phyloP scores from a whole-genome alignment of 30 jellyfish, hydroid and myxozoan species.

The Hydractinia symbiolongicarpus region DNA sequence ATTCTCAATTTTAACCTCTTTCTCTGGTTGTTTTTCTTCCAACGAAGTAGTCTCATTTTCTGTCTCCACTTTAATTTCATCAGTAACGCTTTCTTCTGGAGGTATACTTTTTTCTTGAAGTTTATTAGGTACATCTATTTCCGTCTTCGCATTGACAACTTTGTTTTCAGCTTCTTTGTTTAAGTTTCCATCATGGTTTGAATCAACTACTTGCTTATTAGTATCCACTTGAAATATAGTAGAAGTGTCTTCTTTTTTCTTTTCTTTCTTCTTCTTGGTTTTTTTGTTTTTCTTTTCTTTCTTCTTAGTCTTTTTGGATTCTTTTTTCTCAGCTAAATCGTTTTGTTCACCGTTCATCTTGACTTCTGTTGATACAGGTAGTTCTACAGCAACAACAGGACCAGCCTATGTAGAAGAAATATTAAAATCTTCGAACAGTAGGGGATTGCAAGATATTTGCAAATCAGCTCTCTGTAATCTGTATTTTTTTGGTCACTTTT shows the following conservation, averaged over 20 bases:
- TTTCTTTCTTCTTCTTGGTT: neutral
- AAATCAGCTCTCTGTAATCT: no score
- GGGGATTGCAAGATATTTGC: no score
- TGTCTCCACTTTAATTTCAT: neutral
- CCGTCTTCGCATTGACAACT: no score
- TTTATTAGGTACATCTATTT: no score
- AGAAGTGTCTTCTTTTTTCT: slow-evolving; percentile 2
- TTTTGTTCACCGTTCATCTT: neutral
- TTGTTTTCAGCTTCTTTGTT: no score
- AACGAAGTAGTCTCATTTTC: neutral
- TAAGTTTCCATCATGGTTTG: no score
- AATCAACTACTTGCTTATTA: no score
- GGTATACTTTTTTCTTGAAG: no score
- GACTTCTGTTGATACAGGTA: neutral
- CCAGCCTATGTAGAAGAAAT: neutral
- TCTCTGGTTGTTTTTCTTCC: neutral
- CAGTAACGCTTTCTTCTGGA: neutral
- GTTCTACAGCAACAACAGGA: neutral
- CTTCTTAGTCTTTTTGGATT: slow-evolving; percentile 17
- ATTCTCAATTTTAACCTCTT: neutral
- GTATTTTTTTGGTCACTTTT: no score
- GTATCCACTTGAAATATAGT: no score
- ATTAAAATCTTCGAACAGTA: neutral
- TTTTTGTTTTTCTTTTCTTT: slow-evolving; percentile 14
- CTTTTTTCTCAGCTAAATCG: neutral